These are phyloP conservation scores for Bombus difficillimus DNA, from an alignment of 1,140 invertebrate genomes.

Conservation along the genomic window DNA sequence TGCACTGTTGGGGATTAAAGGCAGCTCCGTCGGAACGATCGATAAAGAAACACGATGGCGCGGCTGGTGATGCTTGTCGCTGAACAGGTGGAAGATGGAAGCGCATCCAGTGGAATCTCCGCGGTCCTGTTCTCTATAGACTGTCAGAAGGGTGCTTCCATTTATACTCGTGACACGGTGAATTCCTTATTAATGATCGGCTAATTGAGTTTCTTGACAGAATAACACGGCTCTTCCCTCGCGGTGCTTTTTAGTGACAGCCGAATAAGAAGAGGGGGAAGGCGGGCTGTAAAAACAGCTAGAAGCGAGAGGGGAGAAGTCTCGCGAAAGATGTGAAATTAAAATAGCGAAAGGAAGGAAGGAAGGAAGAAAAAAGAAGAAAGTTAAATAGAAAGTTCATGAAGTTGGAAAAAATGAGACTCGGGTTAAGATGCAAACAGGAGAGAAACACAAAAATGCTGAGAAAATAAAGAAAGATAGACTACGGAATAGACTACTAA, in stretches of 20 bases:
- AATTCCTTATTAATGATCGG: slow-evolving; percentile 77
- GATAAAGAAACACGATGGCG: not conserved
- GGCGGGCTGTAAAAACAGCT: not conserved
- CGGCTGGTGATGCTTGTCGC: not conserved
- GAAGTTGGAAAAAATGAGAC: too few species aligned
- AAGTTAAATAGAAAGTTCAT: too few species aligned
- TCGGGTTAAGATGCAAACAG: not conserved
- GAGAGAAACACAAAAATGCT: too few species aligned
- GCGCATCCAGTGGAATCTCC: not conserved
- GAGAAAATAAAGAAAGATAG: not conserved
- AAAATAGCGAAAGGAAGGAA: not conserved
- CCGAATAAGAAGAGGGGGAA: not conserved
- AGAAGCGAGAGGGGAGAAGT: not conserved
- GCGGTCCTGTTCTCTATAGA: not conserved
- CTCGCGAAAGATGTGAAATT: not conserved
- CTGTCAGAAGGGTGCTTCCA: slow-evolving; percentile 39
- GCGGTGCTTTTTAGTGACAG: not conserved
- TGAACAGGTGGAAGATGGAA: not conserved
- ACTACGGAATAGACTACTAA: not conserved
- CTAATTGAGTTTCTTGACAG: slow-evolving; percentile 76
- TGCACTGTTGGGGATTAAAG: not conserved
- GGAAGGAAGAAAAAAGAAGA: not conserved
- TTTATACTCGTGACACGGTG: slow-evolving; percentile 68
- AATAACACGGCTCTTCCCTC: not conserved
- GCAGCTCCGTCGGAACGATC: not conserved